Evolutionary conservation across 2,113 vertebrate genomes (phyloP), one percentile per base, ranked within the genome.

Genomic region (Bagarius yarrelli): DNA sequence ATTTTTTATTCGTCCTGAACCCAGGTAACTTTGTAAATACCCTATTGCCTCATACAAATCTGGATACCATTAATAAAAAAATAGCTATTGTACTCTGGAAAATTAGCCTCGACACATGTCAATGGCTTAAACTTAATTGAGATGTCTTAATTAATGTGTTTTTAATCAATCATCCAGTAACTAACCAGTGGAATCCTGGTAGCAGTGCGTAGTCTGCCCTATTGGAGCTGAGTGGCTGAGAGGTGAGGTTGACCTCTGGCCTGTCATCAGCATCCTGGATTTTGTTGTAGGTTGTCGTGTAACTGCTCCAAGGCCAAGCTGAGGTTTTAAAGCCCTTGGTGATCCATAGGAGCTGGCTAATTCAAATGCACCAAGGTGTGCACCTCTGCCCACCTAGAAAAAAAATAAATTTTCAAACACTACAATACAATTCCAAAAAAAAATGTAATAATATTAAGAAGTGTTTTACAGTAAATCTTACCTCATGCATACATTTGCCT

Each of bases 301-400:
- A 87, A 97, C 93, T 0, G 95, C 95, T 0, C 96, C 96, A 78
- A 98, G 87, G 21, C 97, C 96, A 56, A 98, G 40, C 89, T 98
- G 97, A 76, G 97, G 96, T 86, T 94, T 95, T 32, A 96, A 91
- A 25, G 95, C 91, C 94, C 96, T 94, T 86, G 97, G 93, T 25
- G 96, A 95, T 18, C 93, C 92, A 83, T 94, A 95, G 80, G 95
- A 92, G 69, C 88, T 91, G 11, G 94, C 89, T 30, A 81, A 87
- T 4, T 92, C 91, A 25, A 89, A 86, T 34, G 81, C 81, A 77
- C 79, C 64, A 36, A 76, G 71, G 83, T 89, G 84, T 81, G 52
- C 16, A 53, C 55, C 60, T 79, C 21, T 80, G 27, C 52, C 76
- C 44, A 85, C 78, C 84, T 85, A 75, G 25, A 52, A 82, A 82